These are phyloP conservation scores for Hemibagrus guttatus DNA, from an alignment of 2,797 vertebrate species.

Conservation along the genomic window DNA sequence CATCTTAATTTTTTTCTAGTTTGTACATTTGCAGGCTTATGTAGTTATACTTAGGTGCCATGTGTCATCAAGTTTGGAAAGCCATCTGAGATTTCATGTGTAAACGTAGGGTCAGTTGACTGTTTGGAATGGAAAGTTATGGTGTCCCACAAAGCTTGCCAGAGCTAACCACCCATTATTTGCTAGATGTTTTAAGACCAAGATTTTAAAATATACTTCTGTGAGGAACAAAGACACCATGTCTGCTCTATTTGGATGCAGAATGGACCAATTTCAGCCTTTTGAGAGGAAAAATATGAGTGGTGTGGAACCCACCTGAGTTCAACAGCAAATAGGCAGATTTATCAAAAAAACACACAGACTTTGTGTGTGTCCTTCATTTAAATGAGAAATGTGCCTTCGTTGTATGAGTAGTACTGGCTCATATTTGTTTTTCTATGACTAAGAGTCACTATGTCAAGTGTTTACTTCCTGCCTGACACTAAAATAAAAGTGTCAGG, in stretches of 20 bases:
- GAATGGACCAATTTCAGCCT: neutral
- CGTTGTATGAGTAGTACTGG: neutral
- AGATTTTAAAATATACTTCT: conserved; percentile 29
- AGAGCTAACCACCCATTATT: conserved; percentile 26
- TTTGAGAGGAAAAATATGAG: neutral
- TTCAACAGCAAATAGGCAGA: neutral
- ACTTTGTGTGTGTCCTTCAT: neutral
- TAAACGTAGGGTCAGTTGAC: conserved; percentile 17
- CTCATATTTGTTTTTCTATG: conserved; percentile 22
- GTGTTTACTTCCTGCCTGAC: conserved; percentile 42
- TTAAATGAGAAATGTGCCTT: neutral
- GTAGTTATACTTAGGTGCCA: neutral
- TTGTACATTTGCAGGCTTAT: neutral
- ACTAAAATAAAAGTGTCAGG: conserved; percentile 27
- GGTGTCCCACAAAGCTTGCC: conserved; percentile 18
- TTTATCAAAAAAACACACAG: conserved; percentile 12
- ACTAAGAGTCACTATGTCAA: conserved; percentile 24
- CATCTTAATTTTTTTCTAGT: neutral
- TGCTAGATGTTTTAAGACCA: conserved; percentile 20
- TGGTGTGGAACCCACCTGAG: neutral
- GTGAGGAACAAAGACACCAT: conserved; percentile 18
- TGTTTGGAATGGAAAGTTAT: conserved; percentile 39
- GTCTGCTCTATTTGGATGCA: neutral
- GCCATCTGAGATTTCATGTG: conserved; percentile 4
- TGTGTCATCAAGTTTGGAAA: conserved; percentile 8